Conservation (phyloP, 2,888 invertebrate genomes). For the Stenolophus ochropezus region DNA sequence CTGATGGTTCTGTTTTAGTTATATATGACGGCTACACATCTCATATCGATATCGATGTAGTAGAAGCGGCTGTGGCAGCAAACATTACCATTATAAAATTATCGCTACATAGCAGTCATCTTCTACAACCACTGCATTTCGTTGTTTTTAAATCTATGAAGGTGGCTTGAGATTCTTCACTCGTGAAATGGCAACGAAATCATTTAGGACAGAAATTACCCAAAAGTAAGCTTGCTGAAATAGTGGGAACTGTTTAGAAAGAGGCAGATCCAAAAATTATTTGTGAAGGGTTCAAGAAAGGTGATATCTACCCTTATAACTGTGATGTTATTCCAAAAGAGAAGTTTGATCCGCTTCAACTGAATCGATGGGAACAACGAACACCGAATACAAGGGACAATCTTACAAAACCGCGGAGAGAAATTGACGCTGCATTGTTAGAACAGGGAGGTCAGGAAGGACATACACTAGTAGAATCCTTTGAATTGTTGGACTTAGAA, state of each 20-base stretch:
- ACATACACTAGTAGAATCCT: too few relatives aligned
- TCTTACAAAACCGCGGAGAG: too few relatives aligned
- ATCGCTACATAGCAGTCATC: constrained; percentile 64
- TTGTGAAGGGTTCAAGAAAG: constrained; percentile 51
- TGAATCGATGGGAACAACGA: not conserved
- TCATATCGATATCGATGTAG: constrained; percentile 63
- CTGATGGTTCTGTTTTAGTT: constrained; percentile 65
- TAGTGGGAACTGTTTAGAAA: constrained; percentile 46
- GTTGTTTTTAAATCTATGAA: constrained; percentile 65
- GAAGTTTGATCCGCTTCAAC: constrained; percentile 38
- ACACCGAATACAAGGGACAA: too few relatives aligned
- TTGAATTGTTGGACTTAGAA: too few relatives aligned
- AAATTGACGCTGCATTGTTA: too few relatives aligned
- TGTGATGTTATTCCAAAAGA: constrained; percentile 43
- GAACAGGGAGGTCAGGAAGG: too few relatives aligned
- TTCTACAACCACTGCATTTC: constrained; percentile 66
- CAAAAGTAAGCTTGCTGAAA: constrained; percentile 35
- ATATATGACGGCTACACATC: constrained; percentile 66
- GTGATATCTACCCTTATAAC: constrained; percentile 39
- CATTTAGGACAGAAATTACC: constrained; percentile 57
- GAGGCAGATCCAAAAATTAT: constrained; percentile 40
- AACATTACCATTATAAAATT: constrained; percentile 65
- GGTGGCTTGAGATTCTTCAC: constrained; percentile 51
- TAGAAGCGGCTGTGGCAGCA: constrained; percentile 63
- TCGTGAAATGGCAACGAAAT: constrained; percentile 55